Evolutionary conservation across 2,888 invertebrate genomes (phyloP), one percentile per base, ranked within the genome.

Genomic region (Embidobia sp.): DNA sequence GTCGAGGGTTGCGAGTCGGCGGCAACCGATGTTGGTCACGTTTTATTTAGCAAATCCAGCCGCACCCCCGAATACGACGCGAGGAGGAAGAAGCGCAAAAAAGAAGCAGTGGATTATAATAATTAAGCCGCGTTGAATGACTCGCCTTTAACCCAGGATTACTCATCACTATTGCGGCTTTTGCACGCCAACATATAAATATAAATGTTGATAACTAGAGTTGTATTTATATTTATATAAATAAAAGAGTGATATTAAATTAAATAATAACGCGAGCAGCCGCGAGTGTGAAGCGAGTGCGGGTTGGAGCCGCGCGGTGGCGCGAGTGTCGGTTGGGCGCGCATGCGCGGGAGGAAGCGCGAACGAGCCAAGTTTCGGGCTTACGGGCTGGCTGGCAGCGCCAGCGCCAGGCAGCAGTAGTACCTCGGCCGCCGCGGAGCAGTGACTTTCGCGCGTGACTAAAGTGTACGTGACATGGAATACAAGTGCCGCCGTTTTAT

Each of bases 1-100:
- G 89, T 89, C 87, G 89, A 89, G 89, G 89, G 88, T 88, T 87
- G 87, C 70, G 84, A 87, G 80, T 79, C 72, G 80, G 11, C 49
- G 57, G 44, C 59, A 22, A 75, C 22, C 29, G 53, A 66, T 48
- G 74, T 66, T 40, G 13, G 27, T 53, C 27, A 27, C 66, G 53
- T 33, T 4, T 2, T 10, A 15, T 22, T 13, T 19, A 16, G 7
- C 15, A 16, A 27, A 66, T 7, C 29, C 37, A 3, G 29, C 19
- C 15, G 18, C 37, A 48, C 31, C 42, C 51, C 37, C 48, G 37
- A 42, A 18, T 26, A 27, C 19, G 13, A 26, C 51, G 79, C 66
- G 75, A 51, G 49, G 78, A 75, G 77, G 48, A 66, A 51, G 59
- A 53, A 57, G 35, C 44, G 40, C 33, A 40, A 59, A 42, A 51